These are phyloP conservation scores for Poeciliopsis occidentalis DNA, from an alignment of 2,113 vertebrate genomes.

Conservation along the genomic window DNA sequence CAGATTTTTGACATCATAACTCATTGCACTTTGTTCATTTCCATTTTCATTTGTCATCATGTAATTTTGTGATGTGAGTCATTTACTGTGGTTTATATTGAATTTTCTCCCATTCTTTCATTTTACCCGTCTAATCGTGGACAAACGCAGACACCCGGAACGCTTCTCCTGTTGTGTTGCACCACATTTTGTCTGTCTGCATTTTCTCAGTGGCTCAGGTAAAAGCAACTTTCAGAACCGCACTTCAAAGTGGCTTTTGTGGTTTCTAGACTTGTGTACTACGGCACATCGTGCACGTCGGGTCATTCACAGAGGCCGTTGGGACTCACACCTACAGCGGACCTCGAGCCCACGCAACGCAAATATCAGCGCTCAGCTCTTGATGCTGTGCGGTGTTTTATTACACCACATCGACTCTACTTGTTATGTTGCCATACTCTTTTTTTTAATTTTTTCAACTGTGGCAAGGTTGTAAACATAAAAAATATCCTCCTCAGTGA, in stretches of 20 bases:
- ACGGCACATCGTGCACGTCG: conserved; percentile 34
- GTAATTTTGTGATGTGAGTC: conserved; percentile 14
- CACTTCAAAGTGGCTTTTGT: conserved; percentile 64
- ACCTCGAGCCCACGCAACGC: conserved; percentile 1
- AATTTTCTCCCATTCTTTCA: conserved; percentile 49
- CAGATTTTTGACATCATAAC: conserved; percentile 9
- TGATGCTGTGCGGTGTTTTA: conserved; percentile 32
- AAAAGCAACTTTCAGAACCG: conserved; percentile 47
- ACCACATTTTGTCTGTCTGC: conserved; percentile 46
- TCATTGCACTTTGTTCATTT: conserved; percentile 32
- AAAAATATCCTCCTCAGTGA: conserved; percentile 16
- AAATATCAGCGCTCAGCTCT: conserved; percentile 34
- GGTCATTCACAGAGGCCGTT: conserved; percentile 20
- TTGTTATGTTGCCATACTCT: conserved; percentile 32
- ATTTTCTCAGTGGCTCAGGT: conserved; percentile 54
- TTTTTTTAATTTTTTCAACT: conserved; percentile 6
- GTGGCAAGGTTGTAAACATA: conserved; percentile 20
- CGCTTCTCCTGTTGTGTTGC: conserved; percentile 33
- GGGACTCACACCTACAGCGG: conserved; percentile 33
- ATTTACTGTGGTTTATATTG: conserved; percentile 40
- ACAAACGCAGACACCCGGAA: conserved; percentile 35
- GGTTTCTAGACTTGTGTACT: conserved; percentile 27
- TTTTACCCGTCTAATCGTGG: conserved; percentile 49
- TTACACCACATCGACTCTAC: conserved; percentile 23
- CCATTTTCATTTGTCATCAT: conserved; percentile 21